A percentile compares a stretch with the other conserved stretches of the same genome.
These are phyloP conservation scores for Ptyas mucosa DNA, from an alignment of 2,113 vertebrate species.

Conservation along the genomic window DNA sequence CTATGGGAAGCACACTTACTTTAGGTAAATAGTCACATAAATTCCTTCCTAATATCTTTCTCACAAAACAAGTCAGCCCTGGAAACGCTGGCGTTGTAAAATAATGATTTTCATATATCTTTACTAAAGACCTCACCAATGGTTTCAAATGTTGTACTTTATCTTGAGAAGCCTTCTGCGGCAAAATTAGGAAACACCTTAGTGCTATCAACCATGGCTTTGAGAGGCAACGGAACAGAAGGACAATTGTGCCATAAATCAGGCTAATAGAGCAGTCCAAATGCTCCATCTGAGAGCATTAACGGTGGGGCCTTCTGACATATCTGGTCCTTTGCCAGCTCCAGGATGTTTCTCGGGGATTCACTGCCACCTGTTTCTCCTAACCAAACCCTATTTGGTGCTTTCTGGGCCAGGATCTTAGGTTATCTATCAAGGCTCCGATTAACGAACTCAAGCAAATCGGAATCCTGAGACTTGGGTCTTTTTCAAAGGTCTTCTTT, in stretches of 20 bases:
- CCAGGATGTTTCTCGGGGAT: not conserved
- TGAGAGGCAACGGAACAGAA: not conserved
- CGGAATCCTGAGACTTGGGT: too few relatives aligned
- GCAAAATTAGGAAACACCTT: not conserved
- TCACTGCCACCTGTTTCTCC: not conserved
- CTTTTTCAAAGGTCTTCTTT: too few relatives aligned
- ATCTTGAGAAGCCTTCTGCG: not conserved
- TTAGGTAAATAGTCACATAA: constrained; percentile 21
- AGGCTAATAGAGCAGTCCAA: not conserved
- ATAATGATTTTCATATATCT: constrained; percentile 9
- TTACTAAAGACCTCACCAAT: constrained; percentile 14
- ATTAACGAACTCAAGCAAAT: too few relatives aligned
- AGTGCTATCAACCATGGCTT: not conserved
- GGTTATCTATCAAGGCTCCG: too few relatives aligned
- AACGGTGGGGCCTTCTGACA: not conserved
- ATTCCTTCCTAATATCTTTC: constrained; percentile 14
- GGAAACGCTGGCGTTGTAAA: not conserved
- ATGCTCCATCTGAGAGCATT: not conserved
- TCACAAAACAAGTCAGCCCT: not conserved
- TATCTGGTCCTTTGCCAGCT: not conserved
- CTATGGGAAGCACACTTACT: constrained; percentile 37
- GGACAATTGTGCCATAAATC: not conserved
- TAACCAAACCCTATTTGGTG: not conserved
- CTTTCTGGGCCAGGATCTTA: not conserved
- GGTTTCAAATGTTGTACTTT: not conserved